Evolutionary conservation across 2,888 invertebrate species (phyloP).

Genomic region (Troides oblongomaculatus): DNA sequence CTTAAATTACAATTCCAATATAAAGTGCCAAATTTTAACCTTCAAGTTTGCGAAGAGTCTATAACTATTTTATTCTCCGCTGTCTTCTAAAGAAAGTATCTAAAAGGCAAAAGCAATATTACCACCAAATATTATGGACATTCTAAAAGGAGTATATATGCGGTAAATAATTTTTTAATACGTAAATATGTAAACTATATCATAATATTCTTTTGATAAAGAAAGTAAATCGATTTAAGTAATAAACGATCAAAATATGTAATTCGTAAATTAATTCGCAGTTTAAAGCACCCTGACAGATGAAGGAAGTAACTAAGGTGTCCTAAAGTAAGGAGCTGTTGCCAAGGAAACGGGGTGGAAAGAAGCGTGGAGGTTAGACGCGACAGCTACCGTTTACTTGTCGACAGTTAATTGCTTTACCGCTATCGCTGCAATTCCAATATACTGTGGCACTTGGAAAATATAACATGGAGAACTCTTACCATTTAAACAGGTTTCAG

Average conservation of each 20-base stretch:
- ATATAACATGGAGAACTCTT: neutral
- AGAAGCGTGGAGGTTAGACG: constrained; percentile 33
- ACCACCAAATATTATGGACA: too few species aligned
- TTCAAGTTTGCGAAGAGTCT: too few species aligned
- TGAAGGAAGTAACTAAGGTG: constrained; percentile 1
- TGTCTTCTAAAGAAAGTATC: too few species aligned
- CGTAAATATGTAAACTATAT: too few species aligned
- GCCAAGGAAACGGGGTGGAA: constrained; percentile 38
- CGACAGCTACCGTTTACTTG: constrained; percentile 54
- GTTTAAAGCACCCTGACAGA: constrained; percentile 1
- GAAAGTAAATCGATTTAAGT: too few species aligned
- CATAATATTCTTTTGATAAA: too few species aligned
- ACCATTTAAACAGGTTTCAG: neutral
- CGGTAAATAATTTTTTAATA: too few species aligned
- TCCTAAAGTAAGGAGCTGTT: constrained; percentile 31
- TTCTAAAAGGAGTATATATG: too few species aligned
- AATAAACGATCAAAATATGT: neutral
- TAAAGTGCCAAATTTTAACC: too few species aligned
- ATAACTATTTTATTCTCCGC: too few species aligned
- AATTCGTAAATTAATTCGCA: neutral
- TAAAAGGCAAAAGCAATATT: too few species aligned
- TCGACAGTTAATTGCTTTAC: constrained; percentile 52
- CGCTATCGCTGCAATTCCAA: constrained; percentile 38
- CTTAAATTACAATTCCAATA: too few species aligned
- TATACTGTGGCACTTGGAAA: constrained; percentile 25